A percentile compares a stretch with the other conserved stretches of the same genome.
Conservation (phyloP, 2,888 invertebrate genomes). For the Cylindroiulus punctatus region DNA sequence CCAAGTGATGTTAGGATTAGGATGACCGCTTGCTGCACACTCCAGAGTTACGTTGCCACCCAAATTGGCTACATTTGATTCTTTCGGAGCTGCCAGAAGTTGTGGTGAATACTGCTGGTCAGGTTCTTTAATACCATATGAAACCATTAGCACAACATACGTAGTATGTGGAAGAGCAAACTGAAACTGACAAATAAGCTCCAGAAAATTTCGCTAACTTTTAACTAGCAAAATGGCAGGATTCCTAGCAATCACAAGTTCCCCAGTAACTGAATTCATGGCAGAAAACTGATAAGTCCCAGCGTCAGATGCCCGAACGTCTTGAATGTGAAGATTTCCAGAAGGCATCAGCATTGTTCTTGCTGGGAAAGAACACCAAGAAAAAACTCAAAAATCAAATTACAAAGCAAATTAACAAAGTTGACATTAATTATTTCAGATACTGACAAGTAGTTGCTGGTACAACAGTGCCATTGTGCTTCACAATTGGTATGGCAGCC, state of each 20-base stretch:
- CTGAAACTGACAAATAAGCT: not conserved
- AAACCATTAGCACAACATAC: not conserved
- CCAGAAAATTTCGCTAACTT: constrained; percentile 23
- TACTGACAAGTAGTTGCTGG: constrained; percentile 40
- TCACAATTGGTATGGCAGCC: constrained; percentile 46
- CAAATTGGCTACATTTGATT: constrained; percentile 49
- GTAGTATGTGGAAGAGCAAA: not conserved
- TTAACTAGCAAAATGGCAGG: constrained; percentile 4
- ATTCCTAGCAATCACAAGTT: constrained; percentile 35
- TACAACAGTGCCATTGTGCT: constrained; percentile 51
- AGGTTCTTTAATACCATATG: not conserved
- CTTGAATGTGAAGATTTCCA: constrained; percentile 54
- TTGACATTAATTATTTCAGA: not conserved
- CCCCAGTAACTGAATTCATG: constrained; percentile 48
- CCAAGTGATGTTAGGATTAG: constrained; percentile 54
- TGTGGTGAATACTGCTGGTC: constrained; percentile 50
- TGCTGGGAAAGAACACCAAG: not conserved
- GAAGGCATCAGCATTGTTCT: constrained; percentile 51
- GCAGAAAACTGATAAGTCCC: constrained; percentile 55
- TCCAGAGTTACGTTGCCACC: constrained; percentile 55
- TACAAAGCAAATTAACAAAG: not conserved
- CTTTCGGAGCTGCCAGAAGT: constrained; percentile 54
- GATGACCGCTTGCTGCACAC: constrained; percentile 55
- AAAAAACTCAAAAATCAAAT: not conserved
- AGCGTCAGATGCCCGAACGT: constrained; percentile 49